Conservation (phyloP, 2,888 invertebrate genomes). For the Netelia melanura region DNA sequence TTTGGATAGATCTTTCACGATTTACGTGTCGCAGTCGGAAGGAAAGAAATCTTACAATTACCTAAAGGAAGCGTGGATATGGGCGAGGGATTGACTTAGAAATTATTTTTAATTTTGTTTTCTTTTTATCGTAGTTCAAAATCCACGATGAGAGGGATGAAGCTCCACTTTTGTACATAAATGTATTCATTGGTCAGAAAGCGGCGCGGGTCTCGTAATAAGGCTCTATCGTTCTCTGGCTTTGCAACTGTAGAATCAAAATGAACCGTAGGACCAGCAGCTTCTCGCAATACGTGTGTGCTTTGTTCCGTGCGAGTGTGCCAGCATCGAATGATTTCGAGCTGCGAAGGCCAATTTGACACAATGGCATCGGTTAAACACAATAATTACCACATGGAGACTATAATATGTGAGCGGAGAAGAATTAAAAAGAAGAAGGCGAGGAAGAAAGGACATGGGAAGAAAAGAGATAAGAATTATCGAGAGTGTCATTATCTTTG, state of each 20-base stretch:
- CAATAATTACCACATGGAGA: constrained; percentile 63
- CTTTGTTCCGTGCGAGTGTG: constrained; percentile 23
- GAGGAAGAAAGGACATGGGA: constrained; percentile 34
- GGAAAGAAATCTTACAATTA: no score
- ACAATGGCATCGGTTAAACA: constrained; percentile 67
- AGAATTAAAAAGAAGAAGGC: constrained; percentile 35
- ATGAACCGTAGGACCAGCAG: constrained; percentile 52
- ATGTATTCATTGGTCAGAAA: constrained; percentile 37
- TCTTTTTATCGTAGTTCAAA: constrained; percentile 26
- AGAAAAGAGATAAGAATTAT: constrained; percentile 49
- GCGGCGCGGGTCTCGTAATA: constrained; percentile 54
- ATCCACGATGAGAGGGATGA: constrained; percentile 33
- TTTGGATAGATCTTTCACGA: no score
- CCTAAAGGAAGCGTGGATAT: no score
- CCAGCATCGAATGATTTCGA: constrained; percentile 60
- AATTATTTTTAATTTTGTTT: constrained; percentile 32
- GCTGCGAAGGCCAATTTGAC: constrained; percentile 64
- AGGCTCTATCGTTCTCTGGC: constrained; percentile 60
- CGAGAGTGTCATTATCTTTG: constrained; percentile 58
- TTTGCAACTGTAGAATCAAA: constrained; percentile 47
- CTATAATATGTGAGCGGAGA: constrained; percentile 44
- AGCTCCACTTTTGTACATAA: neutral
- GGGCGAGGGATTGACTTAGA: neutral
- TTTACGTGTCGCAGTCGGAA: no score
- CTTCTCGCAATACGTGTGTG: neutral